Evolutionary conservation across 2,113 vertebrate genomes (phyloP).

Genomic region (Dipodomys spectabilis): DNA sequence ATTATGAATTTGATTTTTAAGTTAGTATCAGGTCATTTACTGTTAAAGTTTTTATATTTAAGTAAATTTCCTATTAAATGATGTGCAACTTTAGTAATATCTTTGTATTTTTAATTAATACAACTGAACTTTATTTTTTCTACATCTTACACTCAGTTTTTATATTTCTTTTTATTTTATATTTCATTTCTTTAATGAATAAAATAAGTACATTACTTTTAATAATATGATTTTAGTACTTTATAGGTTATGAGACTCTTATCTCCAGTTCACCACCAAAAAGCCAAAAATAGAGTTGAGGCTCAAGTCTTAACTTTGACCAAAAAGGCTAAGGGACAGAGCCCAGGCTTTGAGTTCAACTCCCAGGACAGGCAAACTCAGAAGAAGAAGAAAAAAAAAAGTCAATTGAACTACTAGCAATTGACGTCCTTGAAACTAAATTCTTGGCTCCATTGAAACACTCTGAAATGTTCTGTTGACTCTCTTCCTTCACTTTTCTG

Average conservation of each 20-base stretch:
- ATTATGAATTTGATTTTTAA: slow-evolving; percentile 69
- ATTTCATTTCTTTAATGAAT: slow-evolving; percentile 18
- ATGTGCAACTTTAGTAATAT: slow-evolving; percentile 1
- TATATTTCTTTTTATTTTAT: background rate
- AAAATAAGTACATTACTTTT: slow-evolving; percentile 2
- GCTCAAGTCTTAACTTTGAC: too few species aligned
- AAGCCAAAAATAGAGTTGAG: too few species aligned
- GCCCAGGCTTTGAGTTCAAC: too few species aligned
- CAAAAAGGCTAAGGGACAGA: too few species aligned
- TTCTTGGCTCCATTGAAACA: background rate
- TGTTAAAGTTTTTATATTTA: slow-evolving; percentile 2
- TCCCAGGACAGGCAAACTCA: too few species aligned
- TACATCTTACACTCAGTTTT: background rate
- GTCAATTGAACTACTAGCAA: background rate
- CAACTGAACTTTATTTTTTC: slow-evolving; percentile 13
- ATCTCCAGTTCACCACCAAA: too few species aligned
- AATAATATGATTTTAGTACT: slow-evolving; percentile 29
- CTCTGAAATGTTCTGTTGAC: background rate
- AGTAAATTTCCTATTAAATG: slow-evolving; percentile 44
- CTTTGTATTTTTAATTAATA: slow-evolving; percentile 34
- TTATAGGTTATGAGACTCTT: background rate
- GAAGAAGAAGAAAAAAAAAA: too few species aligned
- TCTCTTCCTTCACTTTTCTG: background rate
- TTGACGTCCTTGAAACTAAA: slow-evolving; percentile 27
- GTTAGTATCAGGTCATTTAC: slow-evolving; percentile 34